Evolutionary conservation across 2,113 vertebrate species (phyloP), one percentile per base, ranked within the genome.

Genomic region (Propithecus coquereli): DNA sequence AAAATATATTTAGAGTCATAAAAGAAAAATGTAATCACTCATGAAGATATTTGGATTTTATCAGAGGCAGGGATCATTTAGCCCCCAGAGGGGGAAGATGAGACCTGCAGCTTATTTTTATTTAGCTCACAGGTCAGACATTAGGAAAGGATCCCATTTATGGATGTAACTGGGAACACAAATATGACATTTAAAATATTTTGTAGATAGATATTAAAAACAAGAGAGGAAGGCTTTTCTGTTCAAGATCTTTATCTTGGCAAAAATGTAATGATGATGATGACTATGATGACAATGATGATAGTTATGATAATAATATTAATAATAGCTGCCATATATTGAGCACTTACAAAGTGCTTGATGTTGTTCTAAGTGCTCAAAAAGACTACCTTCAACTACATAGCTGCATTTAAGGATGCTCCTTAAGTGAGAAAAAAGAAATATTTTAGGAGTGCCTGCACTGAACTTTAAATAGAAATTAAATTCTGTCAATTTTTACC

Each of bases 401-500:
- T 23, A 89, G 14, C 59, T 86, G 84, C 50, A 86, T 89, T 92
- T 94, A 86, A 9, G 7, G 17, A 71, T 90, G 37, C 52, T 97
- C 32, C 37, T 57, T 90, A 82, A 71, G 3, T 96, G 71, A 82
- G 50, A 93, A 87, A 90, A 94, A 87, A 1, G 25, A 82, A 65
- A 23, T 25, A 86, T 93, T 82, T 97, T 92, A 86, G n/a, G 76
- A 96, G 22, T 77, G 37, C 20, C 2, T 87, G 52, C 13, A 65
- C 57, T 40, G 43, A 81, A 70, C 52, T 82, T 92, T 86, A 90
- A 89, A 65, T 73, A 65, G 77, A 95, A 91, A 65, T 82, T 94
- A 96, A 77, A 79, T 86, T 94, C 79, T 90, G 43, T 92, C 43
- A n/a, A 65, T 77, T 82, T 92, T 94, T 83, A 57, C 11, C 27